Evolutionary conservation across 2,113 vertebrate genomes (phyloP).

Genomic region (Baryphthengus martii): DNA sequence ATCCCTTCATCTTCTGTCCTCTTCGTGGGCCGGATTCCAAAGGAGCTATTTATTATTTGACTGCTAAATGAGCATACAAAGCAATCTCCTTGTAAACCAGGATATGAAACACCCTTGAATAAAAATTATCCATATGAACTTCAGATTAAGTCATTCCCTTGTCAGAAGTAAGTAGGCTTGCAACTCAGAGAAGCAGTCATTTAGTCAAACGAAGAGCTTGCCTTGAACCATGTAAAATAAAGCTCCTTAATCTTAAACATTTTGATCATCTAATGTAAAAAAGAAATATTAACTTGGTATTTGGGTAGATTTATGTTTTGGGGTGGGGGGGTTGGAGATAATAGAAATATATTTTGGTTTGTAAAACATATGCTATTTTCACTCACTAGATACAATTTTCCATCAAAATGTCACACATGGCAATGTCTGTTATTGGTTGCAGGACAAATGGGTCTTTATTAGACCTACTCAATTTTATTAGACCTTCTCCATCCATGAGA

Average conservation of each 20-base stretch:
- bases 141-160: neutral
- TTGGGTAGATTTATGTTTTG: neutral
- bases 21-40: neutral
- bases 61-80: neutral
- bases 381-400: neutral
- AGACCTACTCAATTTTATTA: neutral
- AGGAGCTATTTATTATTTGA: neutral
- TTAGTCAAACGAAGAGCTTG: neutral
- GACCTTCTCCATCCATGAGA: neutral
- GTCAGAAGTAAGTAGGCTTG: neutral
- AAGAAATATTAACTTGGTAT: neutral
- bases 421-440: neutral
- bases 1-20: neutral
- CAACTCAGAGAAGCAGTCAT: neutral
- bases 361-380: neutral
- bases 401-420: neutral
- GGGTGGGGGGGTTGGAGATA: accelerated
- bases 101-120: neutral
- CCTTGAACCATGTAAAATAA: neutral
- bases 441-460: neutral
- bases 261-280: neutral
- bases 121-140: neutral
- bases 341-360: neutral
- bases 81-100: neutral
- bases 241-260: neutral